Evolutionary conservation across 2,888 invertebrate species (phyloP), one percentile per base, ranked within the genome.

Genomic region (Cosmopolites sordidus): DNA sequence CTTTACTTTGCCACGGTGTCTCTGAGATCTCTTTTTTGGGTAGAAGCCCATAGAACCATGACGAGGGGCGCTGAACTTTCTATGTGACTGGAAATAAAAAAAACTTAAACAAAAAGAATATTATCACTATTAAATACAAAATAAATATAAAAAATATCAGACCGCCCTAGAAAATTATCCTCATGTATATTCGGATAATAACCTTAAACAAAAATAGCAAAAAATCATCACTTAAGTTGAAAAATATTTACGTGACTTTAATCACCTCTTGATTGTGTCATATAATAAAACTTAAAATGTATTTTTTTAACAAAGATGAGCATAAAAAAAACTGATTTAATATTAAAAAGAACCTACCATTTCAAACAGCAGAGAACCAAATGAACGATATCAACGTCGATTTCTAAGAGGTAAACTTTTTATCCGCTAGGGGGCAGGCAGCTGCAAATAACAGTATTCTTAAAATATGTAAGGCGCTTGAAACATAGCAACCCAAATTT

Each of bases 11-110:
- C 99, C 99, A 79, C 97, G 91, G 81, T 96, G 96, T 72, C 96
- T 88, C 64, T 84, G 84, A 64, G 94, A 89, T 65, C 99, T 85
- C 79, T 99, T 99, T 80, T 97, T 98, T 70, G 99, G 99, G 78
- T 97, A 91, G 84, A 99, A 99, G 67, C 97, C 98, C 92, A 99
- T 95, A 51, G 97, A 98, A 69, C 99, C 99, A 85, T 99, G 99
- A 67, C 99, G 92, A 67, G 99, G 99, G 40, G 98, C 98, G 73
- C 96, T 97, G 78, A 99, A 99, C 77, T 99, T 99, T 74, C 99
- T 87, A 81, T 99, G 99, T 79, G 98, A 98, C 99, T 98, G 76
- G 61, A 84, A 78, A 62, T 2, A 48, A 43, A 29, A 11, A 41
- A 4, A 22, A 37, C n/a, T 14, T 11, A 12, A 1, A 1, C 15